Conservation (phyloP, 2,888 invertebrate species). For the Chaetogeoica ovagalla region DNA sequence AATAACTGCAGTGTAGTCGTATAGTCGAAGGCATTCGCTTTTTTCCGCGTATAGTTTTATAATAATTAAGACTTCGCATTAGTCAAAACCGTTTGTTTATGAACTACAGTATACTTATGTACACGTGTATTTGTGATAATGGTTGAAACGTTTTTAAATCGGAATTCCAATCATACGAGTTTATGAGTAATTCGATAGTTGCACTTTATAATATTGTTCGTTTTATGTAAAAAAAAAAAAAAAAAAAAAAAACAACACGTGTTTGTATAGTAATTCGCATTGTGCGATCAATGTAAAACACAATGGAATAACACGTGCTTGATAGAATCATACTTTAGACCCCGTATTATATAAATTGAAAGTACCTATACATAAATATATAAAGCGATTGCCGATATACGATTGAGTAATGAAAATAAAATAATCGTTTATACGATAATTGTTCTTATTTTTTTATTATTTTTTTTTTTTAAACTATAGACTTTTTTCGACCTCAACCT, state of each 20-base stretch:
- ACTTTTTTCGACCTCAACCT: conserved; percentile 4
- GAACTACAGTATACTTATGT: no score
- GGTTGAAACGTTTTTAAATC: not conserved
- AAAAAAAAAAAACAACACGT: no score
- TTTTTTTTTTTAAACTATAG: not conserved
- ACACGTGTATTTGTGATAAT: not conserved
- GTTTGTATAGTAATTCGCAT: not conserved
- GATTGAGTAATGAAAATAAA: not conserved
- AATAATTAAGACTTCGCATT: no score
- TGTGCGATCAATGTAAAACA: conserved; percentile 11
- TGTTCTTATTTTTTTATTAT: no score
- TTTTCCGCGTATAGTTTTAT: no score
- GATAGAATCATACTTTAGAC: conserved; percentile 17
- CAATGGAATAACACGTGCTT: conserved; percentile 14
- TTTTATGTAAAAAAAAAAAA: conserved; percentile 17
- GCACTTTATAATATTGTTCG: not conserved
- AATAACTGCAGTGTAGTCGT: no score
- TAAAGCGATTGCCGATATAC: not conserved
- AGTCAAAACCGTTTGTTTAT: no score
- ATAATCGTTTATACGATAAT: not conserved
- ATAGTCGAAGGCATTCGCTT: no score
- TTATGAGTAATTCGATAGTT: not conserved
- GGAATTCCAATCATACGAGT: not conserved
- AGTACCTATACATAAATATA: conserved; percentile 2
- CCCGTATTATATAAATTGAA: not conserved